A percentile compares a stretch with the other conserved stretches of the same genome.
phyloP scores from a whole-genome alignment of 2,888 invertebrate genomes.

The Rambutsinella grinnellia region DNA sequence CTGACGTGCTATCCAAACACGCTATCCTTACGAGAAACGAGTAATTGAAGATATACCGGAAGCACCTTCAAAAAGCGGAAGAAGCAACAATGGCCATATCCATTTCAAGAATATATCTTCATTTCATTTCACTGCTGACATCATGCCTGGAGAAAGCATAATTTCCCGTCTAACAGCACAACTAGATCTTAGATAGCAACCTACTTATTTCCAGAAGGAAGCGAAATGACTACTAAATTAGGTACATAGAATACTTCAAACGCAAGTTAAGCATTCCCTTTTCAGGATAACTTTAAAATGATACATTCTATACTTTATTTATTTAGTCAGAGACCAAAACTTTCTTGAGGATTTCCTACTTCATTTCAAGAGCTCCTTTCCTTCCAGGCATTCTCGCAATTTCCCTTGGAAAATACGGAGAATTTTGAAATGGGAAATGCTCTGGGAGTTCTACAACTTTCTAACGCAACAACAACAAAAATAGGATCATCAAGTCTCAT shows the following conservation, averaged over 20 bases:
- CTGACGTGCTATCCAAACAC: too few relatives aligned
- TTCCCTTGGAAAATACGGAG: background rate
- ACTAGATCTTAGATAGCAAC: background rate
- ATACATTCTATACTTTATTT: too few relatives aligned
- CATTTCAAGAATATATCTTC: too few relatives aligned
- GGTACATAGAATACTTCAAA: background rate
- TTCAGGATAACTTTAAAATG: too few relatives aligned
- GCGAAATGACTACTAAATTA: conserved; percentile 4
- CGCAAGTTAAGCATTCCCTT: background rate
- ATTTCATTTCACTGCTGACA: too few relatives aligned
- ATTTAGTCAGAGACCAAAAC: too few relatives aligned
- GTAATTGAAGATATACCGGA: background rate
- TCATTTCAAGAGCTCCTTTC: conserved; percentile 23
- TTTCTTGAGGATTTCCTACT: conserved; percentile 30
- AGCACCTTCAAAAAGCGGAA: background rate
- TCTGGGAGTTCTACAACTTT: background rate
- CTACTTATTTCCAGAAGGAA: background rate
- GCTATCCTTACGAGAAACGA: too few relatives aligned
- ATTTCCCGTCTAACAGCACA: background rate
- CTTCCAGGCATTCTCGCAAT: background rate
- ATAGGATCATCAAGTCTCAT: background rate
- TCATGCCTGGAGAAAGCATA: too few relatives aligned
- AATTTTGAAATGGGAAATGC: background rate
- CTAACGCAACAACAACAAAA: background rate
- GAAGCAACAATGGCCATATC: background rate